Percentiles rank a stretch among this genome's conserved stretches.
Evolutionary conservation across 2,888 invertebrate species (phyloP).

Genomic region (Loripinus fragilis): DNA sequence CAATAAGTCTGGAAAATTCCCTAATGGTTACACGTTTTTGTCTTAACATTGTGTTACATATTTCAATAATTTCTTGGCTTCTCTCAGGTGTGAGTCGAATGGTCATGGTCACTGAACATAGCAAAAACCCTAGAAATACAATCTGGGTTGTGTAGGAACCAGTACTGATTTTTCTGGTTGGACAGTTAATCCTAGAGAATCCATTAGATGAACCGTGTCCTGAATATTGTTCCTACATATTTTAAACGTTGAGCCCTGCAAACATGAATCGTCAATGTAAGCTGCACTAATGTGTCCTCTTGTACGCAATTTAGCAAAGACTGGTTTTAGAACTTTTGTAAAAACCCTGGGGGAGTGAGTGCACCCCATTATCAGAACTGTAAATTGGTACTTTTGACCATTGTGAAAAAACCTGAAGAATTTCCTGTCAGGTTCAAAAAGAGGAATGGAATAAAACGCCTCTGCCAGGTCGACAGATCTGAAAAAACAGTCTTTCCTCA

Average conservation of each 20-base stretch:
- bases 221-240: conserved; percentile 29
- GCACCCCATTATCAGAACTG: conserved; percentile 33
- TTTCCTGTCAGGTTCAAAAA: conserved; percentile 32
- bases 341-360: conserved; percentile 31
- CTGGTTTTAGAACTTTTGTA: conserved; percentile 53
- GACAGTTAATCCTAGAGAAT: conserved; percentile 53
- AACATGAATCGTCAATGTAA: conserved; percentile 49
- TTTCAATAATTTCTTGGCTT: conserved; percentile 4
- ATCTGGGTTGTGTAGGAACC: conserved; percentile 47
- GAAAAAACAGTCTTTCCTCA: conserved; percentile 36
- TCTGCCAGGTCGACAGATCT: conserved; percentile 42
- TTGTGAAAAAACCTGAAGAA: conserved; percentile 43
- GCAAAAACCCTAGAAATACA: conserved; percentile 48
- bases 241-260: conserved; percentile 30
- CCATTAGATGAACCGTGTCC: conserved; percentile 33
- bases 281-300: conserved; percentile 31
- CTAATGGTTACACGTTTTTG: conserved; percentile 26
- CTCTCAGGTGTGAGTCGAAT: conserved; percentile 31
- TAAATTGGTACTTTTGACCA: conserved; percentile 35
- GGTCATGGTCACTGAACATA: conserved; percentile 49
- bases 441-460: conserved; percentile 41
- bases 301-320: conserved; percentile 31
- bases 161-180: conserved; percentile 52
- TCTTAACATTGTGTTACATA: conserved; percentile 5
- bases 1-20: background rate